Evolutionary conservation across 2,888 invertebrate species (phyloP), one percentile per base, ranked within the genome.

Genomic region (Habroteleia sp.): DNA sequence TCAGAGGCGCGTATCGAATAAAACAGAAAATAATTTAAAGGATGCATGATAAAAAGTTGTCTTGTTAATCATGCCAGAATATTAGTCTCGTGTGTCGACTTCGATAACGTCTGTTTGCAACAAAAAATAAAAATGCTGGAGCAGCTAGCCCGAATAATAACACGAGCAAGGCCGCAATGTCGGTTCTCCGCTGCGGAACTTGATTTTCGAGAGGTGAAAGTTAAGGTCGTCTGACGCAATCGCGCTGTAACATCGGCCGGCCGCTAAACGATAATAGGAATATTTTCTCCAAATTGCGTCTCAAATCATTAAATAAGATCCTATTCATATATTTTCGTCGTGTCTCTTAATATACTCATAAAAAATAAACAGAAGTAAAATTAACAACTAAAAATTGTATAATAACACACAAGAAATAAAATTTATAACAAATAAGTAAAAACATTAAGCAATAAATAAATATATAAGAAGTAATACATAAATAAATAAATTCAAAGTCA

Each of bases 171-270:
- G 76, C 68, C 76, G 52, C 39, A 46, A 62, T 62, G 39, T 62
- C 56, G 68, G 52, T 68, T 68, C 62, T 72, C 37, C 37, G 27
- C 54, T 33, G 62, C 56, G 72, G 69, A 76, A 76, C 76, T 76
- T 56, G 76, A 69, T 76, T 76, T 73, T 76, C 54, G 65, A 76
- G 73, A 73, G 76, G 76, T 76, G 76, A 76, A 76, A 76, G 76
- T 76, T 76, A 76, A 76, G 76, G 76, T 76, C 76, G 76, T 76
- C 73, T 76, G 76, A 76, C 58, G 76, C 72, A 72, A 76, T 74
- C 60, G 54, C 17, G 35, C 35, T 31, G 42, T 48, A 42, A 31
- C 62, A 39, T 41, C 48, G 27, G n/a, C 20, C 20, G 50, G 11
- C 37, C 29, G 37, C 41, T 11, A 54, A 39, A 48, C 50, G 37